Evolutionary conservation across 2,797 vertebrate genomes (phyloP).

Genomic region (Furcifer pardalis): DNA sequence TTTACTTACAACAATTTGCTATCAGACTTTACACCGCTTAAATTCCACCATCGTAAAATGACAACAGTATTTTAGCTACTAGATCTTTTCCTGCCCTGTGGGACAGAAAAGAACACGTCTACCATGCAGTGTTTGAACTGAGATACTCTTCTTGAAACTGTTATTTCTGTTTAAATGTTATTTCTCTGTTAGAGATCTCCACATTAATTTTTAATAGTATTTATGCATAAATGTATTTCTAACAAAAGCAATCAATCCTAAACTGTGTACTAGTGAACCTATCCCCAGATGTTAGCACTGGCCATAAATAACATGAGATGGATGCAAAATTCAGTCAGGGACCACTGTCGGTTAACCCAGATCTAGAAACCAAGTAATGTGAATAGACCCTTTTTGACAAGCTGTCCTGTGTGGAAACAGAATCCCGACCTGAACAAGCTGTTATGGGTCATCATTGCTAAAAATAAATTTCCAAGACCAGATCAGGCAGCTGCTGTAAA

Average conservation of each 20-base stretch:
- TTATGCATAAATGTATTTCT: too few relatives aligned
- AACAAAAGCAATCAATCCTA: background rate
- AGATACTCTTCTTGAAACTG: too few relatives aligned
- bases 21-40: too few relatives aligned
- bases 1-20: too few relatives aligned
- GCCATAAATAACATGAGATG: background rate
- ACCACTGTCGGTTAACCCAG: background rate
- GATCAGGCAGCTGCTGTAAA: background rate
- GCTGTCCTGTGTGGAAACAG: background rate
- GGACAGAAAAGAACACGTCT: too few relatives aligned
- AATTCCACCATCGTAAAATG: too few relatives aligned
- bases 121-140: too few relatives aligned
- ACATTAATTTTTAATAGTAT: too few relatives aligned
- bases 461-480: conserved; percentile 4
- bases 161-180: too few relatives aligned
- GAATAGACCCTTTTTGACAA: background rate
- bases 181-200: too few relatives aligned
- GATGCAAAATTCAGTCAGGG: background rate
- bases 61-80: too few relatives aligned
- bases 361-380: background rate
- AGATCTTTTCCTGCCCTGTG: too few relatives aligned
- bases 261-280: background rate
- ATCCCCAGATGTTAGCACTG: background rate
- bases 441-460: background rate
- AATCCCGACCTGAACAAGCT: background rate